A percentile compares a stretch with the other conserved stretches of the same genome.
These are phyloP conservation scores for Numenius arquata DNA, from an alignment of 2,113 vertebrate species.

Conservation along the genomic window DNA sequence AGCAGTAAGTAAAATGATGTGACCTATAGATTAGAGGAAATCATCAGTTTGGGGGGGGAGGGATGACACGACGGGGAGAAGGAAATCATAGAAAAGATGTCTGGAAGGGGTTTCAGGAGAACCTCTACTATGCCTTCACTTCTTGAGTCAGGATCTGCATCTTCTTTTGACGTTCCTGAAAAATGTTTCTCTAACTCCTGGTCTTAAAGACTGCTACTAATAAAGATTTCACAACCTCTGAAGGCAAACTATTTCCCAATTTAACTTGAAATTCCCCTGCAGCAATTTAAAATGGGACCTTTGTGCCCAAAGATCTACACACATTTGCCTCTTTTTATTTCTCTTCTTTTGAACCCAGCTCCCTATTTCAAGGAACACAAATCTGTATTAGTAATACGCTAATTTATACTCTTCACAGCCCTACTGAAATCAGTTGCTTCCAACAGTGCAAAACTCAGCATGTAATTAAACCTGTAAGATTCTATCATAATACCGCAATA, in stretches of 20 bases:
- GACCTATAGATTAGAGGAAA: not conserved
- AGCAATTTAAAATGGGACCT: not conserved
- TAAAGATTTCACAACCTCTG: not conserved
- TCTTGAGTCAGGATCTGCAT: not conserved
- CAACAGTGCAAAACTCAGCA: slow-evolving; percentile 11
- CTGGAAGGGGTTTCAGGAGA: not conserved
- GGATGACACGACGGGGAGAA: too few relatives aligned
- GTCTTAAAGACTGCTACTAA: not conserved
- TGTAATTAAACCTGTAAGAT: slow-evolving; percentile 36
- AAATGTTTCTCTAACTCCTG: not conserved
- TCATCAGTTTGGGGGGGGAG: not conserved
- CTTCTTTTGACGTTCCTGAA: not conserved
- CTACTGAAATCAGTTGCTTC: slow-evolving; percentile 20
- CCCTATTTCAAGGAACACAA: not conserved
- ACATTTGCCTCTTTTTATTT: not conserved
- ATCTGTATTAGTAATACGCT: not conserved
- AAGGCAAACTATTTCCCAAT: not conserved
- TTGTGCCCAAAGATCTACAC: not conserved
- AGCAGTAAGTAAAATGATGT: not conserved
- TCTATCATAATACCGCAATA: not conserved
- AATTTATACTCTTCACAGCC: slow-evolving; percentile 20
- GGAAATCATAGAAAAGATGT: not conserved
- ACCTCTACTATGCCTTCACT: not conserved
- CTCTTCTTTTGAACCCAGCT: not conserved
- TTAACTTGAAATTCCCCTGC: not conserved